Conservation (phyloP, 2,888 invertebrate species). For the Lepidonotus clava region DNA sequence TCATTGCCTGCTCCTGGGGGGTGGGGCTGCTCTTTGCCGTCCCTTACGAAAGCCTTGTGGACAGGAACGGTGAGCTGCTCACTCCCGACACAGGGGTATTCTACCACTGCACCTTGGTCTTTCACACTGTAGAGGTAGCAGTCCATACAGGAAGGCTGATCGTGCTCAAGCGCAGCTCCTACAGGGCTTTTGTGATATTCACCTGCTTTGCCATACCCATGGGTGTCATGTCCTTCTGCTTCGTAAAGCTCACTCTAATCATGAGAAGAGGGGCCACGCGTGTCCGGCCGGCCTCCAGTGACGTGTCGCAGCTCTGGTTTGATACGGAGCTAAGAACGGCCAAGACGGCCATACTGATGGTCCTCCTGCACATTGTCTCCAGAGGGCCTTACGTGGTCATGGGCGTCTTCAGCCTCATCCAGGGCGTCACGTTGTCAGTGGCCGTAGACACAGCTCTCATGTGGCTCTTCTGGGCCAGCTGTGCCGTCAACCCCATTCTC, state of each 20-base stretch:
- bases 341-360: conserved; percentile 9
- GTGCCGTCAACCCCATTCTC: conserved; percentile 19
- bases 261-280: neutral
- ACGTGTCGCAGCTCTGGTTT: conserved; percentile 19
- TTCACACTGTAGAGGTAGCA: neutral
- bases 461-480: conserved; percentile 49
- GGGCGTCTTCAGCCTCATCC: neutral
- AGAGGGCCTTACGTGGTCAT: conserved; percentile 43
- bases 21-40: neutral
- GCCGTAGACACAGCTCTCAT: neutral
- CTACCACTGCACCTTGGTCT: conserved; percentile 18
- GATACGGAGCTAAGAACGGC: conserved; percentile 1
- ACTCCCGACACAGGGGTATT: neutral
- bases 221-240: neutral
- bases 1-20: neutral
- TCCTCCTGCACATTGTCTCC: neutral
- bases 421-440: neutral
- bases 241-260: neutral
- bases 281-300: neutral
- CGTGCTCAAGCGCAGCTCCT: neutral
- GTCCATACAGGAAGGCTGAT: neutral
- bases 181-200: neutral
- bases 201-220: conserved; percentile 10
- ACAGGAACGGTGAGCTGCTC: neutral
- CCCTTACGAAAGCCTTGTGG: neutral